Conservation (phyloP, 2,888 invertebrate genomes). For the Caenorhabditis sp. region DNA sequence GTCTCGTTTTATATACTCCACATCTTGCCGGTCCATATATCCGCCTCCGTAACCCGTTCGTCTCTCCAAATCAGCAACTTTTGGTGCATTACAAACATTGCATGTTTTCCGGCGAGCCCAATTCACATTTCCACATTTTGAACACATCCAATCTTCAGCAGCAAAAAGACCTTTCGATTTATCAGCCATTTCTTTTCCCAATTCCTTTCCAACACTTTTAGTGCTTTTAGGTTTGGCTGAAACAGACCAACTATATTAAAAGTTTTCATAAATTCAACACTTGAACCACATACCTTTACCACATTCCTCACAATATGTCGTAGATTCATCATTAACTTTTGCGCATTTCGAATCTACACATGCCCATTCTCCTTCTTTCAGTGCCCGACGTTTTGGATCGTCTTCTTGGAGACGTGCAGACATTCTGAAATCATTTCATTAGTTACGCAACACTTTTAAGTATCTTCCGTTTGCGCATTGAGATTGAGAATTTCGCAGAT, state of each 20-base stretch:
- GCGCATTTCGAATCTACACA: conserved; percentile 73
- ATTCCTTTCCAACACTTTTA: conserved; percentile 80
- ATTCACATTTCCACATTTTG: conserved; percentile 99
- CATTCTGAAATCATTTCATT: conserved; percentile 33
- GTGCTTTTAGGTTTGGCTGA: conserved; percentile 71
- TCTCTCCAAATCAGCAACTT: conserved; percentile 75
- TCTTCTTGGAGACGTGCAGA: conserved; percentile 33
- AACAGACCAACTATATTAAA: conserved; percentile 11
- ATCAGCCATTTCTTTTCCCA: conserved; percentile 96
- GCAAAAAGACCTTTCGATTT: conserved; percentile 86
- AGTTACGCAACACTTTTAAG: too few relatives aligned
- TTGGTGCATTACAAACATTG: conserved; percentile 98
- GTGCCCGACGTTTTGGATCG: conserved; percentile 40
- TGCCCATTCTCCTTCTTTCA: conserved; percentile 73
- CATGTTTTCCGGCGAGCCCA: conserved; percentile 95
- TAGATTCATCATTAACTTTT: conserved; percentile 56
- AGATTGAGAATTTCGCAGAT: too few relatives aligned
- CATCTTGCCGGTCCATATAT: conserved; percentile 75
- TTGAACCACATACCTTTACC: conserved; percentile 71
- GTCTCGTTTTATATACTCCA: conserved; percentile 89
- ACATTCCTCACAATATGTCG: conserved; percentile 66
- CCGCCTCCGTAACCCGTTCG: conserved; percentile 73
- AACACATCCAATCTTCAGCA: conserved; percentile 99
- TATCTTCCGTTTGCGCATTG: too few relatives aligned
- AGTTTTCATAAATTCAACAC: not conserved